Conservation (phyloP, 2,888 invertebrate species). For the Plutella xylostella region DNA sequence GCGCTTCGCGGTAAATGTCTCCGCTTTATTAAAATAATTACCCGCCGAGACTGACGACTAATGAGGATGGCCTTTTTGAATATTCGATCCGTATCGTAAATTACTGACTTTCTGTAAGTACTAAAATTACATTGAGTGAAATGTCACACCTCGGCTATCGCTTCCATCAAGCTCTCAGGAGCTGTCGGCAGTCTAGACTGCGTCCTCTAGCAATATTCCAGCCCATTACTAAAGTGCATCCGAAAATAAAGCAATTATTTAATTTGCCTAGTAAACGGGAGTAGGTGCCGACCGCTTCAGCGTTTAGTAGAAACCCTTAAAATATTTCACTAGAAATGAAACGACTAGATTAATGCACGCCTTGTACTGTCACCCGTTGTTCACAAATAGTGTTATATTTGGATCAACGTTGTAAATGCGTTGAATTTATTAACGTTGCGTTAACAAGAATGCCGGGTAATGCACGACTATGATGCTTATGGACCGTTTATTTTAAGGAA, state of each 20-base stretch:
- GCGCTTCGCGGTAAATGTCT: constrained; percentile 9
- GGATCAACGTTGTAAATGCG: constrained; percentile 12
- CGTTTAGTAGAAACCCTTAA: constrained; percentile 4
- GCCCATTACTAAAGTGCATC: constrained; percentile 11
- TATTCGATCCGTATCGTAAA: not conserved
- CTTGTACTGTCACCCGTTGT: constrained; percentile 9
- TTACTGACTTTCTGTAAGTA: not conserved
- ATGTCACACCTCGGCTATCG: too few species aligned
- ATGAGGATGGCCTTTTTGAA: constrained; percentile 25
- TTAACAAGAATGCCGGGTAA: not conserved
- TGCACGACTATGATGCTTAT: constrained; percentile 2
- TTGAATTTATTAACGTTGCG: constrained; percentile 10
- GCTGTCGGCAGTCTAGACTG: too few species aligned
- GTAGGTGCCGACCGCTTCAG: constrained; percentile 5
- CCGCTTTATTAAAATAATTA: constrained; percentile 46
- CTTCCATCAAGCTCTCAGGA: too few species aligned
- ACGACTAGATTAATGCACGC: constrained; percentile 11
- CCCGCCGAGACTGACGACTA: constrained; percentile 21
- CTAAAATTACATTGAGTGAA: too few species aligned
- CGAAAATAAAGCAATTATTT: constrained; percentile 40
- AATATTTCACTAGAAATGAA: constrained; percentile 6
- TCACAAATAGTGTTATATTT: constrained; percentile 10
- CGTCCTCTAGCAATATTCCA: constrained; percentile 2
- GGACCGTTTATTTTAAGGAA: constrained; percentile 6
- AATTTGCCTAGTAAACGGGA: constrained; percentile 19